Conservation (phyloP, 2,888 invertebrate species). For the Coronaproctus castanopsis region DNA sequence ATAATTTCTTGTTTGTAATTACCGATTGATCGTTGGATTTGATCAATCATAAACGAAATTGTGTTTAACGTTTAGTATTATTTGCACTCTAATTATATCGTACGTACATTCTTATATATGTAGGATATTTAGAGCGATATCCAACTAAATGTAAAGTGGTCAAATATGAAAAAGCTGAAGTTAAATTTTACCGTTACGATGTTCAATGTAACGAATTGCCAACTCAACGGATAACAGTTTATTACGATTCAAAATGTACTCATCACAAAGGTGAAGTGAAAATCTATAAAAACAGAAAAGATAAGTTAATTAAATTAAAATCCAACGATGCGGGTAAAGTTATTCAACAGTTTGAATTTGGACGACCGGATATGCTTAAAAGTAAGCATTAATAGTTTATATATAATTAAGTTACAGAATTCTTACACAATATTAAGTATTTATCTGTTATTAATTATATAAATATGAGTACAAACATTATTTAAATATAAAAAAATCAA, state of each 20-base stretch:
- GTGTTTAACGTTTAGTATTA: no score
- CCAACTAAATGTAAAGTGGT: not conserved
- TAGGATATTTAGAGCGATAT: not conserved
- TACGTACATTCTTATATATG: no score
- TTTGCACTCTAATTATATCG: no score
- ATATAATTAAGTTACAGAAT: no score
- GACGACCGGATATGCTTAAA: not conserved
- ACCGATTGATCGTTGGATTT: no score
- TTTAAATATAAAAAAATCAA: no score
- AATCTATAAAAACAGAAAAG: not conserved
- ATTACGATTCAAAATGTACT: not conserved
- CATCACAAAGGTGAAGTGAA: not conserved
- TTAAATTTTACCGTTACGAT: not conserved
- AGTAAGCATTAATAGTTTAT: no score
- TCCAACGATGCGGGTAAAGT: not conserved
- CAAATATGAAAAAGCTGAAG: not conserved
- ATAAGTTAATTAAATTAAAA: not conserved
- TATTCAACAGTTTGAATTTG: not conserved
- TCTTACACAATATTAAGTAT: no score
- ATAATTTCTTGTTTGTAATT: no score
- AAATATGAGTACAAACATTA: no score
- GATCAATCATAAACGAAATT: no score
- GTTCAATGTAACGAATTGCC: not conserved
- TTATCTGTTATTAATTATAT: no score
- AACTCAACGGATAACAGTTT: not conserved